A percentile compares a stretch with the other conserved stretches of the same genome.
Evolutionary conservation across 2,888 invertebrate genomes (phyloP).

Genomic region (Scaptomyza caliginosa): DNA sequence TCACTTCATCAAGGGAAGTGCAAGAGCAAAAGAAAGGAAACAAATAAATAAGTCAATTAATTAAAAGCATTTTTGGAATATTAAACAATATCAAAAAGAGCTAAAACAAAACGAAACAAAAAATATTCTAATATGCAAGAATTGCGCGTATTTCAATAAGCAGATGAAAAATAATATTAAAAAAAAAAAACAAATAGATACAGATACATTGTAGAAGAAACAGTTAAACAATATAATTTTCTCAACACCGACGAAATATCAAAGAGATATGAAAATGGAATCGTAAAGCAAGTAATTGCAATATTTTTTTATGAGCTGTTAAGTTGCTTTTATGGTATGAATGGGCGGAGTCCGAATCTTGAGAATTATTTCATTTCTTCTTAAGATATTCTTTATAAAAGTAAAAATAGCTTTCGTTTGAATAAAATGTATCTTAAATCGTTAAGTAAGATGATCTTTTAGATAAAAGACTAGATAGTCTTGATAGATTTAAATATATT

Average conservation of each 20-base stretch:
- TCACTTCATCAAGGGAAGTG: slow-evolving; percentile 44
- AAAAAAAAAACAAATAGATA: neutral
- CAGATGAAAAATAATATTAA: neutral
- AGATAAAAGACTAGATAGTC: too few relatives aligned
- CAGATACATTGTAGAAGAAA: neutral
- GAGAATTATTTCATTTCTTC: too few relatives aligned
- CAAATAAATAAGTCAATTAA: slow-evolving; percentile 55
- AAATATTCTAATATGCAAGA: slow-evolving; percentile 1
- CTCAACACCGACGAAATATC: neutral
- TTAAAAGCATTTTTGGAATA: slow-evolving; percentile 46
- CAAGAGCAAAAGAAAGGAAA: slow-evolving; percentile 4
- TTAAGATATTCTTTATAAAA: too few relatives aligned
- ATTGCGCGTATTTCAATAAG: neutral
- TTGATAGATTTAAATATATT: neutral
- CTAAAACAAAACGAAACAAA: neutral
- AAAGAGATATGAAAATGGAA: neutral
- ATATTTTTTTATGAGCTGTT: slow-evolving; percentile 24
- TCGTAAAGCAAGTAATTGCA: slow-evolving; percentile 12
- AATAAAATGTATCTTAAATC: too few relatives aligned
- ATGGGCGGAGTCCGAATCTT: too few relatives aligned
- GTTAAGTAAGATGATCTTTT: neutral
- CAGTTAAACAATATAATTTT: slow-evolving; percentile 2
- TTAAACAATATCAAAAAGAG: neutral
- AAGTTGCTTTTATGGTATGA: too few relatives aligned
- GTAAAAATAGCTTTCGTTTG: too few relatives aligned